A percentile compares a stretch with the other conserved stretches of the same genome.
phyloP scores from a whole-genome alignment of 2,797 vertebrate genomes.

The Gymnopithys bicolor region DNA sequence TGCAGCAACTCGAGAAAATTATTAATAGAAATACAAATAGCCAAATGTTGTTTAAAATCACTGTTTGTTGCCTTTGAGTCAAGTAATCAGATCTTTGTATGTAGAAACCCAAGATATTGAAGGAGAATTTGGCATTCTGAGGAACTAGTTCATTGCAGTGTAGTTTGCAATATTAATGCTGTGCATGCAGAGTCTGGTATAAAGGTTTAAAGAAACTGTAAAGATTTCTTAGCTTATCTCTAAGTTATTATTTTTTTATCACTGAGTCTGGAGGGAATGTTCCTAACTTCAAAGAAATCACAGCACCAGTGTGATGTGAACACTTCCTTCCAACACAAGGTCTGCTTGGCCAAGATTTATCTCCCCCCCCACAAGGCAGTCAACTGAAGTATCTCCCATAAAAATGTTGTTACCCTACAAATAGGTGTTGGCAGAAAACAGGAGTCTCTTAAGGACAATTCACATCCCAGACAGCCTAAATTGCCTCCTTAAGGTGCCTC shows the following conservation, averaged over 20 bases:
- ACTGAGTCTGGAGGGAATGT: not conserved
- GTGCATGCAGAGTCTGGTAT: not conserved
- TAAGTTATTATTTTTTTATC: conserved; percentile 27
- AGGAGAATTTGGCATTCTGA: not conserved
- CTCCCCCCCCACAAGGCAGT: not conserved
- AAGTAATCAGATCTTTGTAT: conserved; percentile 29
- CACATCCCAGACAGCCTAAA: conserved; percentile 23
- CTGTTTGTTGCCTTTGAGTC: conserved; percentile 41
- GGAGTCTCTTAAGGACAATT: conserved; percentile 39
- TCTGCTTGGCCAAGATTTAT: conserved; percentile 25
- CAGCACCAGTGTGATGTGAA: not conserved
- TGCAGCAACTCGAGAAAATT: conserved; percentile 20
- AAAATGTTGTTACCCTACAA: conserved; percentile 25
- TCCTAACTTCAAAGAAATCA: conserved; percentile 35
- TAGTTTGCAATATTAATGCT: conserved; percentile 27
- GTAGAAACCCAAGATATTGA: not conserved
- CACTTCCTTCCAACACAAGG: not conserved
- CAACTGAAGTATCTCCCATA: not conserved
- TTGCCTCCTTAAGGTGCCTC: conserved; percentile 34
- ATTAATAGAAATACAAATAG: conserved; percentile 45
- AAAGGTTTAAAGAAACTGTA: not conserved
- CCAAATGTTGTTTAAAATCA: conserved; percentile 42
- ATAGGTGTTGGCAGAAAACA: not conserved
- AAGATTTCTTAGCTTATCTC: conserved; percentile 14
- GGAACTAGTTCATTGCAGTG: not conserved